Conservation (phyloP, 1,140 invertebrate genomes). For the Calliphora vicina region DNA sequence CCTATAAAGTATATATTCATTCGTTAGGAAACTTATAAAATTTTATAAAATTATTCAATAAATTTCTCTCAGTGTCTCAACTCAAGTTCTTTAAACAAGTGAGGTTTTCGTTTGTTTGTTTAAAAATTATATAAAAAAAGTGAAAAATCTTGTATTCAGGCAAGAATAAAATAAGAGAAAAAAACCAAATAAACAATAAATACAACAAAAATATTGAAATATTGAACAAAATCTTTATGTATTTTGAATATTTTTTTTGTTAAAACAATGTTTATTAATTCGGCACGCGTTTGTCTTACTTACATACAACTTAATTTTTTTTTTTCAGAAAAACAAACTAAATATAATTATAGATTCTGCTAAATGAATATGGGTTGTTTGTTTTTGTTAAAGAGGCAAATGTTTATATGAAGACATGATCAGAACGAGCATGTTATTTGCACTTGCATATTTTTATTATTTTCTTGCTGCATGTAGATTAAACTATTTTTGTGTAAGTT, state of each 20-base stretch:
- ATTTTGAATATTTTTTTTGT: not conserved
- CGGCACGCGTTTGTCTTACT: conserved; percentile 35
- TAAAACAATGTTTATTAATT: conserved; percentile 31
- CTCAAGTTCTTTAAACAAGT: not conserved
- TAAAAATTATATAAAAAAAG: not conserved
- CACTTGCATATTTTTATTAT: not conserved
- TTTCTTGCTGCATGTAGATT: not conserved
- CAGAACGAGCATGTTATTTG: not conserved
- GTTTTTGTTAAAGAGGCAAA: not conserved
- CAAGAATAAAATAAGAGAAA: no score
- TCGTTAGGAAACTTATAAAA: no score
- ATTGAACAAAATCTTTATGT: not conserved
- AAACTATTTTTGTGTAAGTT: not conserved
- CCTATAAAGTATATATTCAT: no score
- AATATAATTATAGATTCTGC: not conserved
- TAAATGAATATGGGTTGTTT: not conserved
- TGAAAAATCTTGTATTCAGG: not conserved
- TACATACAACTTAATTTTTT: not conserved
- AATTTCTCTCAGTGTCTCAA: not conserved
- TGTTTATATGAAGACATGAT: not conserved
- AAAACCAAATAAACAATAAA: not conserved
- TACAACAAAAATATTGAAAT: conserved; percentile 5
- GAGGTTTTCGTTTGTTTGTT: not conserved
- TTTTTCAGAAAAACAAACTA: not conserved
- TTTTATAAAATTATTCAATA: no score